Percentiles rank a stretch among this genome's conserved stretches.
phyloP scores from a whole-genome alignment of 1,140 invertebrate species.

The Bradysia coprophila region DNA sequence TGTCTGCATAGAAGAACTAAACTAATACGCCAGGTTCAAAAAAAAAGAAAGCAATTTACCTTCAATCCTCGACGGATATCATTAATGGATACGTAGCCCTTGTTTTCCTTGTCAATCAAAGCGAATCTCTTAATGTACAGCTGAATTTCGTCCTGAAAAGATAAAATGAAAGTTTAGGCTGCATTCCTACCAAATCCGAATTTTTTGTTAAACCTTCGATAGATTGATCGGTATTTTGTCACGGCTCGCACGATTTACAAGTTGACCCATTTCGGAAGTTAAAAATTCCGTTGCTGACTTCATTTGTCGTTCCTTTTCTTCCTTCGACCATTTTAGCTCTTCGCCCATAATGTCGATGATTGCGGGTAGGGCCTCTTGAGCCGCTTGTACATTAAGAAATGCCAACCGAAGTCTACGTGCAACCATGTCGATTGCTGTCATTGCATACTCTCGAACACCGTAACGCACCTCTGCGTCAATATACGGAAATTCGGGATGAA shows the following conservation, averaged over 20 bases:
- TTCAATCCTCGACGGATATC: slow-evolving; percentile 88
- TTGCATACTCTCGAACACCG: slow-evolving; percentile 89
- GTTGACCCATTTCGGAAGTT: slow-evolving; percentile 89
- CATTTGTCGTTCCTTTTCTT: slow-evolving; percentile 59
- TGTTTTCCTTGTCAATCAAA: slow-evolving; percentile 84
- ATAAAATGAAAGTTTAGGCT: no score
- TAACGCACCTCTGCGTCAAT: slow-evolving; percentile 95
- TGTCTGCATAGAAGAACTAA: no score
- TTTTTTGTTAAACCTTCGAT: no score
- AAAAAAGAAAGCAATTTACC: no score
- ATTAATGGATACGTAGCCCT: slow-evolving; percentile 95
- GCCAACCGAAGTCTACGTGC: slow-evolving; percentile 80
- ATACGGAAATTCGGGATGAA: slow-evolving; percentile 97
- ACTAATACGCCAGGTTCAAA: no score
- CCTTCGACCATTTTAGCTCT: slow-evolving; percentile 82
- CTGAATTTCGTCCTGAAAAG: slow-evolving; percentile 91
- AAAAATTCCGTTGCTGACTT: slow-evolving; percentile 70
- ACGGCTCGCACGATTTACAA: slow-evolving; percentile 72
- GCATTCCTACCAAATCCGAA: no score
- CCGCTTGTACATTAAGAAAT: slow-evolving; percentile 93
- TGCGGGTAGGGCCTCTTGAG: slow-evolving; percentile 80
- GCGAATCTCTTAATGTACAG: slow-evolving; percentile 90
- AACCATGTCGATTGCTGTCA: slow-evolving; percentile 91
- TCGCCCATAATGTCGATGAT: slow-evolving; percentile 94
- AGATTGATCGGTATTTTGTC: slow-evolving; percentile 86